A percentile compares a stretch with the other conserved stretches of the same genome.
Evolutionary conservation across 2,797 vertebrate genomes (phyloP).

Genomic region (Poliocrania exsul): DNA sequence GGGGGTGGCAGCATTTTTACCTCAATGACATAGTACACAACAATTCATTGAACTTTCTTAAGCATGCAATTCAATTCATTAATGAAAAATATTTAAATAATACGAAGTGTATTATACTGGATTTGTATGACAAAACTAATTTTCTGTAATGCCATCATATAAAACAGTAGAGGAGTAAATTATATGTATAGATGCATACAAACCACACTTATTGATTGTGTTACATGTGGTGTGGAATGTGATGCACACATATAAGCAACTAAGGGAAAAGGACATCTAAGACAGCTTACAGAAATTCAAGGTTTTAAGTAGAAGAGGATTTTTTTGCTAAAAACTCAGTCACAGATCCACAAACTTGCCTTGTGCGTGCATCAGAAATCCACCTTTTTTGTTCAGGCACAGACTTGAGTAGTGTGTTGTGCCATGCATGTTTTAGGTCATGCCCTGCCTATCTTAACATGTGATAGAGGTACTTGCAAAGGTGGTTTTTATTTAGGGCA

Average conservation of each 20-base stretch:
- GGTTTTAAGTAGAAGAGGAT: neutral
- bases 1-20: neutral
- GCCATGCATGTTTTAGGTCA: neutral
- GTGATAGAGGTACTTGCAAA: neutral
- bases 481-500: neutral
- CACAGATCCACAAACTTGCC: neutral
- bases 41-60: neutral
- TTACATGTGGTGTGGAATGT: neutral
- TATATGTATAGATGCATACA: neutral
- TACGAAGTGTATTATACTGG: neutral
- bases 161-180: neutral
- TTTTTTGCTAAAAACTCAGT: neutral
- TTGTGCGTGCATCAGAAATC: neutral
- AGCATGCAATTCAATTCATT: neutral
- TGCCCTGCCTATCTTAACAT: neutral
- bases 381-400: neutral
- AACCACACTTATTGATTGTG: neutral
- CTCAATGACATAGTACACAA: neutral
- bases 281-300: neutral
- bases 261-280: neutral
- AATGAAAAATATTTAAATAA: neutral
- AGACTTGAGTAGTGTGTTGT: neutral
- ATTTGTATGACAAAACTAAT: neutral
- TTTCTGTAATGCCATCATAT: neutral
- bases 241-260: neutral